A percentile compares a stretch with the other conserved stretches of the same genome.
Conservation (phyloP, 2,888 invertebrate genomes). For the Mesorhabditis belari region DNA sequence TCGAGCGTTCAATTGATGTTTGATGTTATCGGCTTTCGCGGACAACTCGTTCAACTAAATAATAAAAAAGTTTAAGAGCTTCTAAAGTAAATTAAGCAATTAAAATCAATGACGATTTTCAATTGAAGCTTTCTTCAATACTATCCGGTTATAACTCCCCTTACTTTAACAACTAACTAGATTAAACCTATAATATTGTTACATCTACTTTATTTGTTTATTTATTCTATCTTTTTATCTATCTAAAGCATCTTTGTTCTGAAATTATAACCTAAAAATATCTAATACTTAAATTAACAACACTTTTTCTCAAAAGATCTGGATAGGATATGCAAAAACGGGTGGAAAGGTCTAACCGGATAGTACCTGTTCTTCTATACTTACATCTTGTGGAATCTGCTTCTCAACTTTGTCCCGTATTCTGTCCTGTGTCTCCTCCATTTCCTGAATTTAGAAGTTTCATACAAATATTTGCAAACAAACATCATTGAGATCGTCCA, state of each 20-base stretch:
- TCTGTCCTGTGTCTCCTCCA: constrained; percentile 46
- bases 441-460: constrained; percentile 18
- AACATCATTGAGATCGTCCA: constrained; percentile 41
- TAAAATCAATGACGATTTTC: too few relatives aligned
- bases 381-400: constrained; percentile 50
- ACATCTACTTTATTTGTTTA: not conserved
- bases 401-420: constrained; percentile 49
- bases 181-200: not conserved
- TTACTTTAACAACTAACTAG: too few relatives aligned
- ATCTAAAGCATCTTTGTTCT: too few relatives aligned
- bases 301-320: too few relatives aligned
- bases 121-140: too few relatives aligned
- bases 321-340: too few relatives aligned
- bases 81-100: too few relatives aligned
- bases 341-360: too few relatives aligned
- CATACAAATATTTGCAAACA: not conserved
- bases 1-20: constrained; percentile 44
- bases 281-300: not conserved
- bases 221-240: not conserved
- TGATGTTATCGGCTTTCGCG: constrained; percentile 49
- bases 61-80: too few relatives aligned
- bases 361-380: too few relatives aligned
- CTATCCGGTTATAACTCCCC: not conserved
- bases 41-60: constrained; percentile 48
- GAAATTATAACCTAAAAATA: too few relatives aligned